Evolutionary conservation across 2,888 invertebrate species (phyloP).

Genomic region (Diplolepis rosae): DNA sequence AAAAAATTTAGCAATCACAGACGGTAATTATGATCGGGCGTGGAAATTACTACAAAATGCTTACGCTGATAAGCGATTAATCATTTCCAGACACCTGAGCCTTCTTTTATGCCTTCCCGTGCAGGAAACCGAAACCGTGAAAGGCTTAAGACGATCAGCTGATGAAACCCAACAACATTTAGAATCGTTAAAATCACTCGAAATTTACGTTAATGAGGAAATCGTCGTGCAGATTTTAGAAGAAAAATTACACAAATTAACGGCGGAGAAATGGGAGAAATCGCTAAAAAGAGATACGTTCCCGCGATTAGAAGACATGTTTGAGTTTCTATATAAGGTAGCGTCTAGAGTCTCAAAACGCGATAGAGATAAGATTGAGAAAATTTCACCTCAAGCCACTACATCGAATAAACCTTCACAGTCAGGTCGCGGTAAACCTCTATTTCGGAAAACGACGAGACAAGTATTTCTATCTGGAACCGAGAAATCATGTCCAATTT

Average conservation of each 20-base stretch:
- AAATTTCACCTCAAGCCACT: background rate
- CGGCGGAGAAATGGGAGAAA: constrained; percentile 45
- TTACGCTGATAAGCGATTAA: constrained; percentile 42
- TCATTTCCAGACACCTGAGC: too few species aligned
- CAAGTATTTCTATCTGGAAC: constrained; percentile 25
- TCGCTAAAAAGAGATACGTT: constrained; percentile 2
- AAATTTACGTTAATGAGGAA: constrained; percentile 44
- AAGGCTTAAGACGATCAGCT: constrained; percentile 36
- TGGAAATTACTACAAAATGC: constrained; percentile 44
- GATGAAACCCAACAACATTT: constrained; percentile 47
- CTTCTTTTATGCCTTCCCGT: too few species aligned
- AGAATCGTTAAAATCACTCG: constrained; percentile 42
- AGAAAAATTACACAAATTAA: constrained; percentile 43
- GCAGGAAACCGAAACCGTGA: constrained; percentile 32
- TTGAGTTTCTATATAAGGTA: background rate
- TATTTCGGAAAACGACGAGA: background rate
- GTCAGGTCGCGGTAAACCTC: background rate
- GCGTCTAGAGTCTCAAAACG: constrained; percentile 30
- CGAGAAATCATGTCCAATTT: constrained; percentile 19
- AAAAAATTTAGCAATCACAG: constrained; percentile 40
- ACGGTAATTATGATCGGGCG: too few species aligned
- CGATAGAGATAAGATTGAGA: background rate
- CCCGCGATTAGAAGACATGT: constrained; percentile 22
- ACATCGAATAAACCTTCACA: background rate
- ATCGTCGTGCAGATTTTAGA: constrained; percentile 46